Evolutionary conservation across 2,888 invertebrate genomes (phyloP).

Genomic region (Tetranychus truncatus): DNA sequence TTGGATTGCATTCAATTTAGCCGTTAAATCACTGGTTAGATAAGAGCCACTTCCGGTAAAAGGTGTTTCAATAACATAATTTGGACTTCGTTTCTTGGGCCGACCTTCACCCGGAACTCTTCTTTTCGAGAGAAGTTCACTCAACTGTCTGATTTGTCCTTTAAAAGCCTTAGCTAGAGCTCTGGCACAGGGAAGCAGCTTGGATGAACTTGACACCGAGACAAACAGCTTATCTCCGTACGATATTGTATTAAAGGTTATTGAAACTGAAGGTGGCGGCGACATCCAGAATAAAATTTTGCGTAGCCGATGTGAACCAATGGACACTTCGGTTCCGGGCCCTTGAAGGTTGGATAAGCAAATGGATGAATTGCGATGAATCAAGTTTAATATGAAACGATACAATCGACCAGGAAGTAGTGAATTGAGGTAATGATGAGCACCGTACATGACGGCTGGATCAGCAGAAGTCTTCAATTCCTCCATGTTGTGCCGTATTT

Average conservation of each 20-base stretch:
- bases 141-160: conserved; percentile 21
- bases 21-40: conserved; percentile 29
- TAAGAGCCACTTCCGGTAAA: conserved; percentile 14
- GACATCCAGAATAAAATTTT: conserved; percentile 36
- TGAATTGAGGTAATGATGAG: conserved; percentile 34
- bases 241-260: conserved; percentile 39
- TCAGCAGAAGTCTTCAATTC: conserved; percentile 38
- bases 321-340: conserved; percentile 35
- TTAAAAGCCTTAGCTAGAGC: conserved; percentile 15
- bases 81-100: not conserved
- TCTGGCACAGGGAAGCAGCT: conserved; percentile 19
- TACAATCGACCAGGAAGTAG: conserved; percentile 32
- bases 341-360: conserved; percentile 38
- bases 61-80: not conserved
- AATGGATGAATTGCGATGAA: conserved; percentile 29
- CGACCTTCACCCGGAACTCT: conserved; percentile 25
- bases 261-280: conserved; percentile 35
- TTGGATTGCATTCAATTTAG: conserved; percentile 32
- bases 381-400: conserved; percentile 30
- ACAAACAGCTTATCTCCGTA: conserved; percentile 39
- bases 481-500: conserved; percentile 37
- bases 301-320: conserved; percentile 31
- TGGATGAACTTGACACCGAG: conserved; percentile 34
- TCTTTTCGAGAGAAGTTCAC: conserved; percentile 23
- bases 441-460: conserved; percentile 36